Evolutionary conservation across 2,113 vertebrate genomes (phyloP), one percentile per base, ranked within the genome.

Genomic region (Leucoraja erinaceus): DNA sequence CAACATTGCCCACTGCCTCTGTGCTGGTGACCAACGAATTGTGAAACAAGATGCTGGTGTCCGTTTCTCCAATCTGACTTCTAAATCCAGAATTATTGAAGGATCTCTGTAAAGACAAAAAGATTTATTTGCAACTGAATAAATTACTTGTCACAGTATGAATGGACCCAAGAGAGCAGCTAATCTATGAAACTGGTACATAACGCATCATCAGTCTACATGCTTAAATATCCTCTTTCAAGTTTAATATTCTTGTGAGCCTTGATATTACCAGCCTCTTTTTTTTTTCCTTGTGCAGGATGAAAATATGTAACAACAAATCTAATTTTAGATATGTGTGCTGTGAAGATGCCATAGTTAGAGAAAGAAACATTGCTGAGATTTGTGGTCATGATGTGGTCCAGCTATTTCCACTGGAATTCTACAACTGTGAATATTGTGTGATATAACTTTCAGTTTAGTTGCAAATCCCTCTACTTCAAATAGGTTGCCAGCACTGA

Each of bases 1-100:
- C 93, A 93, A 97, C 94, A 0, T 97, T 96, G 74, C 94, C 96
- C 61, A 95, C 94, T 94, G 94, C 93, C 61, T 66, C 63, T 93
- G 93, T 86, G 76, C 81, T 93, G 7, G 94, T 76, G 93, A 94
- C 54, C 11, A 93, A 1, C 88, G 38, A 75, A 78, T 94, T 92
- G 0, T 0, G 88, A 70, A 25, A 93, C 11, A 0, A n/a, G 4
- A 25, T 2, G n/a, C 4, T 93, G 47, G 81, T 94, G 81, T 84
- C 91, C 0, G 59, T 16, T 14, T 83, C 93, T 92, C 20, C 93
- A 90, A 61, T 93, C 77, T 76, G 93, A 74, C 93, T 70, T 25
- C 61, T 90, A 81, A 93, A 54, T 76, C 93, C 94, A 93, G 76
- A 31, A 28, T 91, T 33, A 38, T 22, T 47, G 12, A 12, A 47